Evolutionary conservation across 1,140 invertebrate species (phyloP).

Genomic region (Acromyrmex echinatior): DNA sequence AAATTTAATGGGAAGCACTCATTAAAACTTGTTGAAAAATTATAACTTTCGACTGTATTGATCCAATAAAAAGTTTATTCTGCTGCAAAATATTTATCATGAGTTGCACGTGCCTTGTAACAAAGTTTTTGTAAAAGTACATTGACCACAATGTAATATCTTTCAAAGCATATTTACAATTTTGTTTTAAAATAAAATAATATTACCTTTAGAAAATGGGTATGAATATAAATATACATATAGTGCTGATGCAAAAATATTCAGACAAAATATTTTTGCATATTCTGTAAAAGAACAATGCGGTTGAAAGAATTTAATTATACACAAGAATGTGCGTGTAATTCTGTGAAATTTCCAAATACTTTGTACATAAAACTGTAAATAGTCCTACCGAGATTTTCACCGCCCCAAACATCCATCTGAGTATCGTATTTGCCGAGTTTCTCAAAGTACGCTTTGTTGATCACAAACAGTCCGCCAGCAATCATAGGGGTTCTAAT

Average conservation of each 20-base stretch:
- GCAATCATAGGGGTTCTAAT: slow-evolving; percentile 97
- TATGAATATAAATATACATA: not conserved
- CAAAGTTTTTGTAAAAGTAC: slow-evolving; percentile 51
- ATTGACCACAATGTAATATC: slow-evolving; percentile 35
- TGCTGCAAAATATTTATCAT: slow-evolving; percentile 35
- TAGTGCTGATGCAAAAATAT: not conserved
- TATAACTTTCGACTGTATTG: slow-evolving; percentile 65
- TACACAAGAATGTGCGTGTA: not conserved
- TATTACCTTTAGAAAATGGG: not conserved
- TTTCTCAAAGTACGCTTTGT: slow-evolving; percentile 96
- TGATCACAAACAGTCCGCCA: slow-evolving; percentile 97
- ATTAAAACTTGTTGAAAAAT: slow-evolving; percentile 72
- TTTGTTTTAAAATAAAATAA: slow-evolving; percentile 24
- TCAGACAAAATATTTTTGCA: slow-evolving; percentile 13
- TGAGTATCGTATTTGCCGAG: slow-evolving; percentile 98
- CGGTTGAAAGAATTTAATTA: slow-evolving; percentile 8
- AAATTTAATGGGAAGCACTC: slow-evolving; percentile 74
- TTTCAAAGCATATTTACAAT: slow-evolving; percentile 12
- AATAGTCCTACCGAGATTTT: slow-evolving; percentile 90
- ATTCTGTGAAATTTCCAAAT: not conserved
- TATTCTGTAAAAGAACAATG: not conserved
- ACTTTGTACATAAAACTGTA: slow-evolving; percentile 19
- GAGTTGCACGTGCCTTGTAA: slow-evolving; percentile 17
- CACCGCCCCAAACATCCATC: slow-evolving; percentile 98
- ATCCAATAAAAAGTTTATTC: slow-evolving; percentile 57